Conservation (phyloP, 2,888 invertebrate species). For the Aporophyla lueneburgensis region DNA sequence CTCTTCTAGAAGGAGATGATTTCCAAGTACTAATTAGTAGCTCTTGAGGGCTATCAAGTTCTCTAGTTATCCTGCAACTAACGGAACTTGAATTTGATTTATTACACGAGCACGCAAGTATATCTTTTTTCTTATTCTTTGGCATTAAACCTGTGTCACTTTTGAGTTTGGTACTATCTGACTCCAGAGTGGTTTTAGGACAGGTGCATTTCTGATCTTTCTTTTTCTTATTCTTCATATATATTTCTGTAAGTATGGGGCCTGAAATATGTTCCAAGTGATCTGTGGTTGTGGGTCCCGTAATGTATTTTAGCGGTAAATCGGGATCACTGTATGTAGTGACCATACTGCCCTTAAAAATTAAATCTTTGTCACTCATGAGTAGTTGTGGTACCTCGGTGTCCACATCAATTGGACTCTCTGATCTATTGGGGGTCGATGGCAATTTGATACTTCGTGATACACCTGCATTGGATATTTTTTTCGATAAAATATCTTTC, state of each 20-base stretch:
- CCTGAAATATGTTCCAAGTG: not conserved
- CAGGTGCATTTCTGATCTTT: not conserved
- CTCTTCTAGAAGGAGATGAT: slow-evolving; percentile 8
- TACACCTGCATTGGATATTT: not conserved
- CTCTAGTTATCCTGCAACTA: not conserved
- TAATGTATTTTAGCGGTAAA: not conserved
- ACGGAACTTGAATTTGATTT: slow-evolving; percentile 3
- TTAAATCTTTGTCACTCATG: not conserved
- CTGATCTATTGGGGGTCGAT: not conserved
- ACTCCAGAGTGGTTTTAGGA: not conserved
- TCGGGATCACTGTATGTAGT: not conserved
- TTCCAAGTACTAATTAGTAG: not conserved
- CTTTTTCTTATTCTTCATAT: not conserved
- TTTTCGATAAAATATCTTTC: slow-evolving; percentile 31
- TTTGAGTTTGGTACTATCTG: not conserved
- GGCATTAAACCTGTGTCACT: not conserved
- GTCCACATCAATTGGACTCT: not conserved
- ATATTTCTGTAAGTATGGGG: not conserved
- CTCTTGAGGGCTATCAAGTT: not conserved
- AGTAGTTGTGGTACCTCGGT: not conserved
- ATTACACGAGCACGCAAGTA: not conserved
- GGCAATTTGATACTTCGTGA: slow-evolving; percentile 17
- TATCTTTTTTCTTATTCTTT: not conserved
- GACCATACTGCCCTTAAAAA: not conserved
- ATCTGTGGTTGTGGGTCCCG: not conserved